A percentile compares a stretch with the other conserved stretches of the same genome.
These are phyloP conservation scores for Ophion slaviceki DNA, from an alignment of 2,888 invertebrate genomes.

Conservation along the genomic window DNA sequence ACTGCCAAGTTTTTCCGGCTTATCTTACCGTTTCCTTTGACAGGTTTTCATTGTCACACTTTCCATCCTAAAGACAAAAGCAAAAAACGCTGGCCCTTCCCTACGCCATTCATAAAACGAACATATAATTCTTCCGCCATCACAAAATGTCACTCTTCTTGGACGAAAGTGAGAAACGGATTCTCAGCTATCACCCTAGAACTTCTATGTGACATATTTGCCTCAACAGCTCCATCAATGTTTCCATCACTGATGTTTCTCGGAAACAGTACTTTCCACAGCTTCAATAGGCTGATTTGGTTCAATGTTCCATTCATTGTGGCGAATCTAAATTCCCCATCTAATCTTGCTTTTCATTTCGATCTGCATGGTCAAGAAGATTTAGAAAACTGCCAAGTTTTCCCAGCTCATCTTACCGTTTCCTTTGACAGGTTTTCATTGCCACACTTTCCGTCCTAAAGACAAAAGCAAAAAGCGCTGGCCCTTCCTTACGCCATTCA, in stretches of 20 bases:
- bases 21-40: background rate
- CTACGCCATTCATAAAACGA: constrained; percentile 32
- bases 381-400: background rate
- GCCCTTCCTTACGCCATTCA: constrained; percentile 3
- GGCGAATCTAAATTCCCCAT: too few species aligned
- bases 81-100: background rate
- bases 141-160: too few species aligned
- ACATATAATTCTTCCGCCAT: constrained; percentile 53
- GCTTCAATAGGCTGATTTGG: too few species aligned
- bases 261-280: too few species aligned
- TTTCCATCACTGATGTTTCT: too few species aligned
- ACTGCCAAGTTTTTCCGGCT: background rate
- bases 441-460: background rate
- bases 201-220: too few species aligned
- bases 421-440: background rate
- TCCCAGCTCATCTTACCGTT: background rate
- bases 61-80: background rate
- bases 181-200: too few species aligned
- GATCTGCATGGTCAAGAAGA: background rate
- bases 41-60: background rate
- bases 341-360: background rate
- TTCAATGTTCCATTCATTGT: too few species aligned
- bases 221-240: too few species aligned
- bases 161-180: too few species aligned
- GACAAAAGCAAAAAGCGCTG: background rate